Conservation (phyloP, 2,888 invertebrate species). For the Coremacera marginata region DNA sequence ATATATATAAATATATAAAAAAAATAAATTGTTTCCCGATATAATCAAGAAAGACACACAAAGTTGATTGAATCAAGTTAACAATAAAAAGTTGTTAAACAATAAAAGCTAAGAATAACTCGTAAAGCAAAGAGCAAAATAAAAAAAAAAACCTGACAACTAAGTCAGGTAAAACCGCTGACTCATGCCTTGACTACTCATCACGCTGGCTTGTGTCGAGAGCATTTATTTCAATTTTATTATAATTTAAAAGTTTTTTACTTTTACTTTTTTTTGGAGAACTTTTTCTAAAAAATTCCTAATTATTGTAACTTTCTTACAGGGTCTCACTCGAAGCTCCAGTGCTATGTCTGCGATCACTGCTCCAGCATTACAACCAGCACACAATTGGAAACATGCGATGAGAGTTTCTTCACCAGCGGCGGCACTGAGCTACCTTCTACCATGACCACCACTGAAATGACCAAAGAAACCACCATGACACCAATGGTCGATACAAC, state of each 20-base stretch:
- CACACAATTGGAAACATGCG: constrained; percentile 56
- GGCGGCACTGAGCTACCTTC: constrained; percentile 51
- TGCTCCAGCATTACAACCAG: constrained; percentile 53
- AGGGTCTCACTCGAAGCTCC: constrained; percentile 51
- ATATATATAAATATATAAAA: too few relatives aligned
- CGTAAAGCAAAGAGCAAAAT: background rate
- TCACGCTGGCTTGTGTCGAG: background rate
- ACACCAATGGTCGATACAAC: constrained; percentile 38
- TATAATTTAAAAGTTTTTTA: too few relatives aligned
- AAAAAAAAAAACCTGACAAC: too few relatives aligned
- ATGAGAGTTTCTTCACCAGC: constrained; percentile 55
- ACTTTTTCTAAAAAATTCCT: background rate
- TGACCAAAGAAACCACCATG: constrained; percentile 12
- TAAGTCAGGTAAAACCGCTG: too few relatives aligned
- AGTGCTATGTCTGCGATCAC: constrained; percentile 64
- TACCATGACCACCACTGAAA: constrained; percentile 50
- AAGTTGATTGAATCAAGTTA: background rate
- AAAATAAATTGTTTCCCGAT: too few relatives aligned
- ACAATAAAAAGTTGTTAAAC: background rate
- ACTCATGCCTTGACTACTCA: too few relatives aligned
- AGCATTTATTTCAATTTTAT: background rate
- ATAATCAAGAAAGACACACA: background rate
- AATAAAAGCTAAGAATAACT: background rate
- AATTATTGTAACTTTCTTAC: background rate
- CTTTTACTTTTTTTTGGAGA: background rate